phyloP scores from a whole-genome alignment of 2,113 vertebrate species.

The Thunnus thynnus region DNA sequence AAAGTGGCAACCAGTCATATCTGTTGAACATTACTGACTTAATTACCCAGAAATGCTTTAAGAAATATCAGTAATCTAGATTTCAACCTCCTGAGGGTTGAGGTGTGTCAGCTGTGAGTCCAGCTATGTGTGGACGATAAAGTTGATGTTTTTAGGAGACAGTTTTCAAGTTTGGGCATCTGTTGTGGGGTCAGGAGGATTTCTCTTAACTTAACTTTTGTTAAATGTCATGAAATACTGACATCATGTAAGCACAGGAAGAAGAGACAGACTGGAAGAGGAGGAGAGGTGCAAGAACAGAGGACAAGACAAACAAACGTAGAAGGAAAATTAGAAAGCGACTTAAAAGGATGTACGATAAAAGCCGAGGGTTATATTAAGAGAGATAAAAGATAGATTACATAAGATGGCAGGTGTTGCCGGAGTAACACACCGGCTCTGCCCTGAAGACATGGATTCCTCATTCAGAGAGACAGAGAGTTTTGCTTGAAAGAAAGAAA shows the following conservation, averaged over 20 bases:
- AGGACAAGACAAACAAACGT: background rate
- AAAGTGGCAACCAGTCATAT: background rate
- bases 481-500: background rate
- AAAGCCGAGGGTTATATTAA: background rate
- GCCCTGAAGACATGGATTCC: slow-evolving; percentile 24
- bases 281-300: no score
- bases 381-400: background rate
- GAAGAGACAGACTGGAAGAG: background rate
- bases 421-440: background rate
- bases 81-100: background rate
- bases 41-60: background rate
- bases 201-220: no score
- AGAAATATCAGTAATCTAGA: background rate
- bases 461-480: background rate
- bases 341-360: background rate
- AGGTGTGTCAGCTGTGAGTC: background rate
- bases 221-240: no score
- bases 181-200: no score
- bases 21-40: background rate
- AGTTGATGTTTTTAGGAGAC: background rate
- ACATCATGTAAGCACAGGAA: no score
- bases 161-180: no score
- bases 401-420: background rate
- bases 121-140: no score
- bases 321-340: background rate